Evolutionary conservation across 2,797 vertebrate species (phyloP).

Genomic region (Pampus argenteus): DNA sequence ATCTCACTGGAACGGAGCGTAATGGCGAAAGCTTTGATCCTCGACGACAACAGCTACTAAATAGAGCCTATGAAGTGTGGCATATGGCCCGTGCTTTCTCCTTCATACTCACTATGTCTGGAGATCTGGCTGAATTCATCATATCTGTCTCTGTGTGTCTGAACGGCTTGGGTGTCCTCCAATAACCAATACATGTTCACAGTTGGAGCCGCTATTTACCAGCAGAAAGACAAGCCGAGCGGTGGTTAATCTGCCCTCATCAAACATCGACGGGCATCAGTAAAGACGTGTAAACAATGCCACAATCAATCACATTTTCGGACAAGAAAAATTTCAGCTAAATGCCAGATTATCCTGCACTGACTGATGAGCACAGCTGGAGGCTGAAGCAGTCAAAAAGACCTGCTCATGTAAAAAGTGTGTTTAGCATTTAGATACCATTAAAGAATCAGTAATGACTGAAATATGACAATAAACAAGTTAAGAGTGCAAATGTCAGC

Average conservation of each 20-base stretch:
- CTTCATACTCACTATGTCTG: not conserved
- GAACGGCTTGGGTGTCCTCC: constrained; percentile 19
- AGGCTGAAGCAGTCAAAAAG: not conserved
- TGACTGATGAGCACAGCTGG: not conserved
- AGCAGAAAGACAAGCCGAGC: constrained; percentile 2
- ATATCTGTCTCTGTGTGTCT: constrained; percentile 11
- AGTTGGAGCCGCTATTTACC: constrained; percentile 34
- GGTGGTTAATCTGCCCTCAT: constrained; percentile 7
- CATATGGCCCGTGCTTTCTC: constrained; percentile 24
- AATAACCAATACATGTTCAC: not conserved
- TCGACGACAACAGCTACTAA: constrained; percentile 54
- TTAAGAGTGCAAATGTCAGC: not conserved
- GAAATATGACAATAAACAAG: not conserved
- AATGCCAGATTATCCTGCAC: not conserved
- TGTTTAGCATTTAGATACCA: not conserved
- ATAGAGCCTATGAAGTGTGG: constrained; percentile 33
- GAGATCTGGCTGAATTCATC: constrained; percentile 3
- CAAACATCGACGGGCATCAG: not conserved
- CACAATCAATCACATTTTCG: not conserved
- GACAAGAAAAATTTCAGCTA: not conserved
- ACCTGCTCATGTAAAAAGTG: no score
- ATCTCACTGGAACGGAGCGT: constrained; percentile 54
- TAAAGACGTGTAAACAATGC: not conserved
- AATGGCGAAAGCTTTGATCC: constrained; percentile 67
- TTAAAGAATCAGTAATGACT: not conserved